A percentile compares a stretch with the other conserved stretches of the same genome.
Conservation (phyloP, 2,797 vertebrate species). For the Vireo griseus region DNA sequence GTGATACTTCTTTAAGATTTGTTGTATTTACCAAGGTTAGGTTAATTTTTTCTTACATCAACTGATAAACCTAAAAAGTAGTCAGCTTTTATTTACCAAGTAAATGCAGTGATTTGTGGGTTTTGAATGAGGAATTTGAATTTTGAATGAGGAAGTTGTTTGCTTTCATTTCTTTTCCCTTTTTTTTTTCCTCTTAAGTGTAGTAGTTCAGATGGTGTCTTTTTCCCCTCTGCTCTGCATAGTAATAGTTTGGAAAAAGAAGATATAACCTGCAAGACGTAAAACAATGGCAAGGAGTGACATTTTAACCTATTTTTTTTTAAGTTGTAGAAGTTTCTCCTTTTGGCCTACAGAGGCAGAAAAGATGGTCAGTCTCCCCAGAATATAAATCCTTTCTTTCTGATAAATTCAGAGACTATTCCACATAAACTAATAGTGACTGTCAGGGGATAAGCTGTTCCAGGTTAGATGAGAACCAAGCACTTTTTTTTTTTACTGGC, state of each 20-base stretch:
- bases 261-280: background rate
- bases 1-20: background rate
- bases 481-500: background rate
- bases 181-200: background rate
- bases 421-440: slow-evolving; percentile 6
- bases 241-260: background rate
- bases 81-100: background rate
- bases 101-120: background rate
- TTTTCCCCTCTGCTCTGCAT: background rate
- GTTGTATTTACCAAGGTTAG: background rate
- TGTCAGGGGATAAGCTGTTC: background rate
- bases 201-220: background rate
- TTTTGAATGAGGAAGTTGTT: background rate
- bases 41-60: background rate
- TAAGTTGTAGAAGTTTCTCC: background rate
- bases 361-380: background rate
- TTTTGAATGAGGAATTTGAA: background rate
- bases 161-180: fast-evolving
- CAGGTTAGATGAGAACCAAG: slow-evolving; percentile 25
- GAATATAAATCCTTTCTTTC: background rate
- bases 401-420: background rate
- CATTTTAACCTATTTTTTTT: background rate
- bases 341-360: background rate
- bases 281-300: background rate
- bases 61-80: background rate